phyloP scores from a whole-genome alignment of 2,888 invertebrate species.

The Ametastegia equiseti region DNA sequence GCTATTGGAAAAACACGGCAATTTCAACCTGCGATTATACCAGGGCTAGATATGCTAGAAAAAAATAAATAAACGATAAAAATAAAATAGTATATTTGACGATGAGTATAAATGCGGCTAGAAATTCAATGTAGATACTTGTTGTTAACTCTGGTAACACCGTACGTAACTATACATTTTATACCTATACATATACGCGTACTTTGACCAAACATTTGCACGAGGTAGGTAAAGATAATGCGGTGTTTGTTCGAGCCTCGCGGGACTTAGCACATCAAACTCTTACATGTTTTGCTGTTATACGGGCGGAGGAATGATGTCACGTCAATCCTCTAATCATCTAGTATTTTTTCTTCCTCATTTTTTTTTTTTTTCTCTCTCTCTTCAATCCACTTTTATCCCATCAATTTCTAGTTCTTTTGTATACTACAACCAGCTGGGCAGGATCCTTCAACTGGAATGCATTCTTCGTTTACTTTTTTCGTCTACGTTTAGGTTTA shows the following conservation, averaged over 20 bases:
- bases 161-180: background rate
- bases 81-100: background rate
- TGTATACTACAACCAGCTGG: background rate
- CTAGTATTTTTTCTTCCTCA: slow-evolving; percentile 1
- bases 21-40: background rate
- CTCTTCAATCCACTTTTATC: background rate
- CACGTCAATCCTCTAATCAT: no score
- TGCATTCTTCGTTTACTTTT: background rate
- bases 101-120: background rate
- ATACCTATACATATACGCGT: background rate
- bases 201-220: slow-evolving; percentile 4
- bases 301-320: background rate
- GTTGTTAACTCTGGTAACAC: slow-evolving; percentile 16
- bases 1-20: background rate
- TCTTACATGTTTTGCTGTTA: background rate
- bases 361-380: background rate
- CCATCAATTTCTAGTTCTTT: no score
- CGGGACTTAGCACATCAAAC: slow-evolving; percentile 20
- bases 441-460: background rate
- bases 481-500: background rate
- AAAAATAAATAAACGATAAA: background rate
- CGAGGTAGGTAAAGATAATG: background rate
- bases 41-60: background rate
- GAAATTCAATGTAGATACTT: slow-evolving; percentile 10
- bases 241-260: slow-evolving; percentile 14